Evolutionary conservation across 2,888 invertebrate genomes (phyloP), one percentile per base, ranked within the genome.

Genomic region (Rutpela maculata): DNA sequence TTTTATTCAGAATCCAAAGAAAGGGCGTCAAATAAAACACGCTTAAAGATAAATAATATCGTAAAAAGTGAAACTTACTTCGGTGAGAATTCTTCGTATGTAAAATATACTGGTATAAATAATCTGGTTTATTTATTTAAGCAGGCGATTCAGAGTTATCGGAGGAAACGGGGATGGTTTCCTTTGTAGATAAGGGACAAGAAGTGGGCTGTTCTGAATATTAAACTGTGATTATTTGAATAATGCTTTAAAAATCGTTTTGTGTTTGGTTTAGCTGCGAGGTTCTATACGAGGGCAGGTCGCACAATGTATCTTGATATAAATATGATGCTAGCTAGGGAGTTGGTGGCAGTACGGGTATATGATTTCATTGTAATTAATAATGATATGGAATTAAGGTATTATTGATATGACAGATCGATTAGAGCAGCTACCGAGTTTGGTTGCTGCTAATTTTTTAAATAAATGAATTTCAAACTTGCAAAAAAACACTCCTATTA

Each of bases 181-280:
- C 50, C 50, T 50, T 50, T 50, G 50, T 50, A 50, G 50, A 50
- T 50, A 50, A 50, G 50, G 50, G 12, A 50, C 50, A 50, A n/a
- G 50, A 5, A 50, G 50, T 50, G 50, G n/a, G n/a, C 6, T n/a
- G 50, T 50, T 50, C 50, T 50, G 50, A 50, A 50, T 50, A 4
- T n/a, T 50, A 5, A 50, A 50, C 15, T 50, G 6, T n/a, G 50
- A 50, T 50, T 50, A 50, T 50, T 50, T 50, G 17, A 50, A 50
- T 50, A 50, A 50, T 1, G 50, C 50, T n/a, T 15, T 50, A 50
- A 50, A 15, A 50, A 50, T 6, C n/a, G 50, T 15, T 50, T 50
- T 12, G 1, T 15, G 12, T 43, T 43, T 2, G 2, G 43, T 11
- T 15, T 12, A 7, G 50, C 15, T 1, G 0, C 4, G 15, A n/a